Evolutionary conservation across 2,113 vertebrate species (phyloP).

Genomic region (Chloropsis cyanopogon): DNA sequence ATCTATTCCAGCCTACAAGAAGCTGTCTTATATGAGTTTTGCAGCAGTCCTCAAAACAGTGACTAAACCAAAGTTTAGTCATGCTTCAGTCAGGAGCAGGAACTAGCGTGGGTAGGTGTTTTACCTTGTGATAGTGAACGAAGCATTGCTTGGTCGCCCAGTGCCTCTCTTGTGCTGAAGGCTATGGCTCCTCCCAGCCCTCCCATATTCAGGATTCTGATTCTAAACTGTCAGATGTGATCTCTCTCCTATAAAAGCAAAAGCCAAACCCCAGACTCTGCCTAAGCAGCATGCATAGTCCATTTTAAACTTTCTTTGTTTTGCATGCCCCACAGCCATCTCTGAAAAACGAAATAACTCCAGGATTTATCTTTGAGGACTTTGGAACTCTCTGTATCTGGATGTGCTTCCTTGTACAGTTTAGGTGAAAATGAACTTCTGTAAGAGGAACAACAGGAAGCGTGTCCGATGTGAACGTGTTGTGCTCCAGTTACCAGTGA

Average conservation of each 20-base stretch:
- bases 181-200: neutral
- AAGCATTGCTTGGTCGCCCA: neutral
- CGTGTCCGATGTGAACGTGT: neutral
- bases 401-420: neutral
- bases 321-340: neutral
- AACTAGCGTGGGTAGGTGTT: neutral
- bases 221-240: neutral
- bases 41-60: neutral
- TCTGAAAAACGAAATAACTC: neutral
- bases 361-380: neutral
- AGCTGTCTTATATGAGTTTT: neutral
- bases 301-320: neutral
- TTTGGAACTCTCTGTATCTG: neutral
- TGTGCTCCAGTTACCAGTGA: neutral
- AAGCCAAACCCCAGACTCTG: neutral
- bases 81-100: constrained; percentile 6
- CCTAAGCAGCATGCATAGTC: fast-evolving
- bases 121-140: neutral
- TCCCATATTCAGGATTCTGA: neutral
- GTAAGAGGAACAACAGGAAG: neutral
- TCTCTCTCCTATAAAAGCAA: neutral
- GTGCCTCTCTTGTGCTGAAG: neutral
- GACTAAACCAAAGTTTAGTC: constrained; percentile 40
- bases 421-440: neutral
- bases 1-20: constrained; percentile 2